Evolutionary conservation across 2,113 vertebrate genomes (phyloP), one percentile per base, ranked within the genome.

Genomic region (Festucalex cinctus): DNA sequence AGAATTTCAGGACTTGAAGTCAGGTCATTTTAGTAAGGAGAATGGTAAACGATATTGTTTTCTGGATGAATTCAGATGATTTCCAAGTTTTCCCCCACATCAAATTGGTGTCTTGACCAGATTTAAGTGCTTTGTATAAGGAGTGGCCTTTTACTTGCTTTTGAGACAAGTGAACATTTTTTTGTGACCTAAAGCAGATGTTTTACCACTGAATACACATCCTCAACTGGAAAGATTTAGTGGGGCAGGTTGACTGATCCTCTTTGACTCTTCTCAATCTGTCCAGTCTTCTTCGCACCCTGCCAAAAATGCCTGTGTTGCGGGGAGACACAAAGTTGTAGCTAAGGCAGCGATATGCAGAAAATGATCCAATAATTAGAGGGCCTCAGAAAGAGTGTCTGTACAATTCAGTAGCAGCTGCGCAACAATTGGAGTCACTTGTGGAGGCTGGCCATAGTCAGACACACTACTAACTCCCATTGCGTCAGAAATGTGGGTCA

Each of bases 401-500:
- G 24, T 57, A 41, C 20, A 22, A 59, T 76, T 43, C 58, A 16
- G 60, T 60, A 65, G 68, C 43, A 41, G 67, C 54, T 43, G 22
- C 39, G 58, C 28, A 65, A 63, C 63, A 66, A 68, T 79, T 78
- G 75, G 63, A 60, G 22, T 43, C 58, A 64, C 84, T 39, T 71
- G 67, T 59, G 73, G 66, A 53, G 62, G 43, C 32, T 65, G 58
- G 77, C 69, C 59, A 75, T 65, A 71, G 57, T 58, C 65, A 63
- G 66, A 78, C 63, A 65, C 64, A 65, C 69, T 69, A 71, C 66
- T 54, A 73, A 63, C 66, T 70, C 71, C 64, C 57, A 77, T 58
- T 73, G 58, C 64, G 67, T 32, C 19, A 71, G 63, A 73, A 80
- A 83, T 84, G 73, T 86, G 79, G 86, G 75, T 84, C 78, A 85